phyloP scores from a whole-genome alignment of 2,797 vertebrate species.

The Peromyscus aztecus region DNA sequence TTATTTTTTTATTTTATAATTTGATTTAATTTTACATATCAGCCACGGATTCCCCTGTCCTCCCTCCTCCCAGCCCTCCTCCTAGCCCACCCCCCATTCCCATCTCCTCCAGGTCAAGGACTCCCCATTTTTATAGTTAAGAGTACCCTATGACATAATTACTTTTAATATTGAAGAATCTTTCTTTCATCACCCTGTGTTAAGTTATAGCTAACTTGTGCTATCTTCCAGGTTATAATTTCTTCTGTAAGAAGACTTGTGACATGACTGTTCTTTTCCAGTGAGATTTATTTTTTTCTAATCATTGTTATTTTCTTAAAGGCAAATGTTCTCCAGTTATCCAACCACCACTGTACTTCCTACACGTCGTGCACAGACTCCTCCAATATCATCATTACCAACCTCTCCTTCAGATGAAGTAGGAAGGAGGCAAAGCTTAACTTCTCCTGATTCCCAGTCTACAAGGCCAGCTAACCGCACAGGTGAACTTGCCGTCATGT shows the following conservation, averaged over 20 bases:
- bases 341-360: slow-evolving; percentile 97
- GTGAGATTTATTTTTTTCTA: slow-evolving; percentile 14
- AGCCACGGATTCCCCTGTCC: too few species aligned
- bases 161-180: slow-evolving; percentile 57
- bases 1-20: background rate
- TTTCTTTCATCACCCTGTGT: background rate
- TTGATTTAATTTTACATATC: too few species aligned
- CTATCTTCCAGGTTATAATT: slow-evolving; percentile 31
- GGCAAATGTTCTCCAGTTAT: slow-evolving; percentile 99
- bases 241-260: slow-evolving; percentile 30
- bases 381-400: slow-evolving; percentile 96
- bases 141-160: slow-evolving; percentile 3
- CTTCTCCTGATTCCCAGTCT: slow-evolving; percentile 96
- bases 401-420: slow-evolving; percentile 98
- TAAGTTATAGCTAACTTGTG: slow-evolving; percentile 21
- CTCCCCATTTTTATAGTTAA: background rate
- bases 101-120: too few species aligned
- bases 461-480: slow-evolving; percentile 93
- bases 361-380: slow-evolving; percentile 96
- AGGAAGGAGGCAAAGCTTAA: slow-evolving; percentile 96
- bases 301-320: slow-evolving; percentile 82
- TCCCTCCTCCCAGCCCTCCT: too few species aligned
- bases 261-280: slow-evolving; percentile 27
- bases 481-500: slow-evolving; percentile 83
- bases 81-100: too few species aligned